Evolutionary conservation across 2,888 invertebrate species (phyloP), one percentile per base, ranked within the genome.

Genomic region (Torymus tubicola): DNA sequence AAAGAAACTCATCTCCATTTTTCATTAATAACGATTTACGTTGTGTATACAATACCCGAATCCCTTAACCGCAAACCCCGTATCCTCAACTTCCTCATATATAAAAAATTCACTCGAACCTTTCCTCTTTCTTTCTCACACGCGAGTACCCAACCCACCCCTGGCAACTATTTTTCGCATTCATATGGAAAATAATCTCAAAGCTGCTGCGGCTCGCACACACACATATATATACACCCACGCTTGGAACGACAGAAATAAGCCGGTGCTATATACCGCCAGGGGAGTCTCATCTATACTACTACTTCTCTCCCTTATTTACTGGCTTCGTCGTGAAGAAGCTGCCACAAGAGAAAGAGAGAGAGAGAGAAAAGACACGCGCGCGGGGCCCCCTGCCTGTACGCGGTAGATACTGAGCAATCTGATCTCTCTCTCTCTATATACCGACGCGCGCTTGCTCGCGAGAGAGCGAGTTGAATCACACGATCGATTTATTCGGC

Each of bases 401-500:
- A 74, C 74, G 74, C 80, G 74, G 80, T 71, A 81, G 73, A 83
- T 80, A 81, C 70, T 74, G 65, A 74, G 70, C 70, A 81, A 83
- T 83, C 81, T 77, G 81, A 81, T 83, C 79, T 75, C 68, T 42
- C 0, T 42, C 42, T 42, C 79, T 75, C 68, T 42, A 0, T 42
- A 5, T 42, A 8, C 42, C 42, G 8, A 42, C 42, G 42, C 52
- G 14, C 61, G 61, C 70, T 58, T 70, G 42, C 50, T 65, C 58
- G 79, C 73, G 77, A 69, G 73, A 71, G 76, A 81, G 71, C 55
- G 78, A 63, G 79, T 69, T 60, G 72, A 81, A 81, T 81, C 81
- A 76, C 79, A 76, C 81, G 81, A 81, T 81, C 81, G 81, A 81
- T 81, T 81, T 79, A 82, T 84, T 83, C 81, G 78, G 83, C 77